A percentile compares a stretch with the other conserved stretches of the same genome.
Evolutionary conservation across 2,113 vertebrate species (phyloP).

Genomic region (Physeter macrocephalus): DNA sequence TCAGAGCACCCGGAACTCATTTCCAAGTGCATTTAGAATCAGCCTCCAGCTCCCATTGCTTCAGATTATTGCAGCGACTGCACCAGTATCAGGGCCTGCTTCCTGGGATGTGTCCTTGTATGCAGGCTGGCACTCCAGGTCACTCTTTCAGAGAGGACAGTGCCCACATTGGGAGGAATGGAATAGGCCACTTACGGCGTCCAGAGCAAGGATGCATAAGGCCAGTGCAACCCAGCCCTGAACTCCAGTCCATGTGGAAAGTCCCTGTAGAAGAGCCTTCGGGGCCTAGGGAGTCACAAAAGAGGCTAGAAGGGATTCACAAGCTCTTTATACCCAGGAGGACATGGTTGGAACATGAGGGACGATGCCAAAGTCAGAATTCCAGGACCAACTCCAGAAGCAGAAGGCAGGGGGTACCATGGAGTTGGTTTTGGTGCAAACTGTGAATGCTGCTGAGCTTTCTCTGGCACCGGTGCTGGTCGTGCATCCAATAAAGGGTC

Average conservation of each 20-base stretch:
- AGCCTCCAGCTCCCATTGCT: fast-evolving
- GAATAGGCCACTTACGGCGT: fast-evolving
- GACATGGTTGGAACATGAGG: fast-evolving
- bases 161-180: neutral
- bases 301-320: neutral
- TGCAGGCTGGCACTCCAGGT: no score
- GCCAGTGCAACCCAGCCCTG: neutral
- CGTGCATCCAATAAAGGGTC: fast-evolving
- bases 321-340: neutral
- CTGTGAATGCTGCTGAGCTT: fast-evolving
- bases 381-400: neutral
- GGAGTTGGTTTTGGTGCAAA: no score
- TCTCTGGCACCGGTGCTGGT: fast-evolving
- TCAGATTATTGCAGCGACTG: fast-evolving
- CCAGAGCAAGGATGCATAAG: fast-evolving
- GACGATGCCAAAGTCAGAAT: fast-evolving
- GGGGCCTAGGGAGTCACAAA: neutral
- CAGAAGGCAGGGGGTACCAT: fast-evolving
- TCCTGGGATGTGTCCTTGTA: fast-evolving
- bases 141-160: no score
- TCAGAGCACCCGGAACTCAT: neutral
- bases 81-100: fast-evolving
- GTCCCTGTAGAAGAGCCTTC: neutral
- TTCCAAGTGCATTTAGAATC: no score
- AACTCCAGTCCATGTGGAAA: neutral